Evolutionary conservation across 2,888 invertebrate species (phyloP).

Genomic region (Tyria jacobaeae): DNA sequence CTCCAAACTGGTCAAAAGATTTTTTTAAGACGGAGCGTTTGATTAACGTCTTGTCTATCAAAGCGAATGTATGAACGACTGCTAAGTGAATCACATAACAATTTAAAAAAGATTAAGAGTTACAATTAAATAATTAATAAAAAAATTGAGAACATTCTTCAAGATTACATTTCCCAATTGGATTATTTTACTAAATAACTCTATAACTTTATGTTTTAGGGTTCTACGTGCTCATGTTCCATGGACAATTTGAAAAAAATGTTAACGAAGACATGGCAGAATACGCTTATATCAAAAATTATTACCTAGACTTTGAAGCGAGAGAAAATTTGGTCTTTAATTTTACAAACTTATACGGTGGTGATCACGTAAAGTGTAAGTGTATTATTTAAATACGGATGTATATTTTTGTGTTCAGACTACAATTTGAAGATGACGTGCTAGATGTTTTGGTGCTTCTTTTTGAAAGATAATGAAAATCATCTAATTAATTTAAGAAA

Average conservation of each 20-base stretch:
- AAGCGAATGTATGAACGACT: too few relatives aligned
- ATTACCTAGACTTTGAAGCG: not conserved
- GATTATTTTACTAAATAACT: too few relatives aligned
- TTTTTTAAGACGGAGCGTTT: too few relatives aligned
- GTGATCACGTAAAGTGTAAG: constrained; percentile 7
- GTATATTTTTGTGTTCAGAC: not conserved
- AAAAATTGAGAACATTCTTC: not conserved
- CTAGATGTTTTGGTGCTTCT: too few relatives aligned
- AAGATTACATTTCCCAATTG: not conserved
- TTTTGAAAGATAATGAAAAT: too few relatives aligned
- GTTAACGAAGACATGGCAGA: not conserved
- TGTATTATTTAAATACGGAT: not conserved
- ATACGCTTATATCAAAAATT: not conserved
- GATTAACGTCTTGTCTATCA: too few relatives aligned
- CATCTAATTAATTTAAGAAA: too few relatives aligned
- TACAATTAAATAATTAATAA: not conserved
- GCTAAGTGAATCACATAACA: too few relatives aligned
- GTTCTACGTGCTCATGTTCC: not conserved
- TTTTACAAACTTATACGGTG: constrained; percentile 2
- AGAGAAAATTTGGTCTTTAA: not conserved
- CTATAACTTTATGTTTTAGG: not conserved
- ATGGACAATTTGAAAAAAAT: not conserved
- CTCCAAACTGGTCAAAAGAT: too few relatives aligned
- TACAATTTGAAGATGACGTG: too few relatives aligned
- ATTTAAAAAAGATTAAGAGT: too few relatives aligned